Evolutionary conservation across 2,888 invertebrate genomes (phyloP).

Genomic region (Phlogophora meticulosa): DNA sequence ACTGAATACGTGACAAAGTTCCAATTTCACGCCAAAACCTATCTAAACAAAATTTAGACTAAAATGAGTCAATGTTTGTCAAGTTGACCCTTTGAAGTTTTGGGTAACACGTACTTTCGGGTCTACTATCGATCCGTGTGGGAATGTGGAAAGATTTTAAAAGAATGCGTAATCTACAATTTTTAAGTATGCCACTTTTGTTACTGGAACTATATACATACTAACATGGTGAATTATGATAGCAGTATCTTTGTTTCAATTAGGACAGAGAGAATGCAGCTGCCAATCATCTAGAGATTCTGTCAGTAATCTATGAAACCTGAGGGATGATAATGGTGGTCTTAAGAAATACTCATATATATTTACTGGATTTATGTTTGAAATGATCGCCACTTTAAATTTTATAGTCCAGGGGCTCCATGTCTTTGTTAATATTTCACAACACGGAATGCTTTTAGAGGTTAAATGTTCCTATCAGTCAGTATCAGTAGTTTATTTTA

Average conservation of each 20-base stretch:
- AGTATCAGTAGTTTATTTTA: slow-evolving; percentile 37
- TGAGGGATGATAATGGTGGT: not conserved
- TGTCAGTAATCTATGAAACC: not conserved
- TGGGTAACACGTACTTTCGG: slow-evolving; percentile 30
- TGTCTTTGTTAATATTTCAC: not conserved
- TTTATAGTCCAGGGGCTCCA: not conserved
- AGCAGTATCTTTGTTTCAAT: not conserved
- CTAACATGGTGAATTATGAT: not conserved
- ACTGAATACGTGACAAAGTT: slow-evolving; percentile 59
- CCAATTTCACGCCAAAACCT: slow-evolving; percentile 49
- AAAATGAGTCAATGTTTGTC: slow-evolving; percentile 61
- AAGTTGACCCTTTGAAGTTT: slow-evolving; percentile 55
- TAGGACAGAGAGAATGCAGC: not conserved
- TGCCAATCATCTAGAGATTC: not conserved
- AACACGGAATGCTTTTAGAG: not conserved
- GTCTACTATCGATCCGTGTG: slow-evolving; percentile 6
- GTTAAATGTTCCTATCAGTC: slow-evolving; percentile 1
- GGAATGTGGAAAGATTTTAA: slow-evolving; percentile 3
- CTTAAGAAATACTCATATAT: not conserved
- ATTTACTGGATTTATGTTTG: not conserved
- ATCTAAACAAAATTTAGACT: slow-evolving; percentile 58
- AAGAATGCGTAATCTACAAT: not conserved
- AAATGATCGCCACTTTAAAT: not conserved
- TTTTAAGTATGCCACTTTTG: not conserved
- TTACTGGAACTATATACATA: too few species aligned